A percentile compares a stretch with the other conserved stretches of the same genome.
Conservation (phyloP, 2,888 invertebrate species). For the Epistrophe eligans region DNA sequence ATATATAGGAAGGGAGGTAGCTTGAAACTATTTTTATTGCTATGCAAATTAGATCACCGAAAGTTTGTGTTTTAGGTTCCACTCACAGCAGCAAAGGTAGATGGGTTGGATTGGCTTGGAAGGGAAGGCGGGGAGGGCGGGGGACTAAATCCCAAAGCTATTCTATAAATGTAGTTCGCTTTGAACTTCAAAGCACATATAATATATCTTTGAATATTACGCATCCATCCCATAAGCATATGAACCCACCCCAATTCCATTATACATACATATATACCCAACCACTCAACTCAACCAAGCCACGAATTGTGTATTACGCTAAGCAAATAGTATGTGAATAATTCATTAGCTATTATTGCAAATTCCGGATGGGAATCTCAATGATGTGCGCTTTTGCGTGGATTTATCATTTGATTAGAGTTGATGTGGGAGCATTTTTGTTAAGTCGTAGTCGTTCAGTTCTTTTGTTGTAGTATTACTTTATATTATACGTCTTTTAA, state of each 20-base stretch:
- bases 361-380: slow-evolving; percentile 68
- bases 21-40: slow-evolving; percentile 70
- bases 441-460: slow-evolving; percentile 6
- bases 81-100: not conserved
- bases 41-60: slow-evolving; percentile 70
- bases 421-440: slow-evolving; percentile 52
- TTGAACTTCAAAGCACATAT: not conserved
- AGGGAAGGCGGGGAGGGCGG: not conserved
- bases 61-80: slow-evolving; percentile 36
- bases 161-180: not conserved
- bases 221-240: not conserved
- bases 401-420: slow-evolving; percentile 74
- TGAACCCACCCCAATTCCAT: not conserved
- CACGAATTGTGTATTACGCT: slow-evolving; percentile 30
- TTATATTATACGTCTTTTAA: not conserved
- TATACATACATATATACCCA: not conserved
- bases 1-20: slow-evolving; percentile 8
- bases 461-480: not conserved
- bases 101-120: not conserved
- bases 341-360: slow-evolving; percentile 71
- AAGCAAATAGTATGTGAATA: slow-evolving; percentile 54
- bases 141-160: slow-evolving; percentile 6
- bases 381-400: slow-evolving; percentile 61
- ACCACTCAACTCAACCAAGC: not conserved
- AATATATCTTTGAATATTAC: slow-evolving; percentile 8